Evolutionary conservation across 2,888 invertebrate genomes (phyloP).

Genomic region (Pollenia griseotomentosa): DNA sequence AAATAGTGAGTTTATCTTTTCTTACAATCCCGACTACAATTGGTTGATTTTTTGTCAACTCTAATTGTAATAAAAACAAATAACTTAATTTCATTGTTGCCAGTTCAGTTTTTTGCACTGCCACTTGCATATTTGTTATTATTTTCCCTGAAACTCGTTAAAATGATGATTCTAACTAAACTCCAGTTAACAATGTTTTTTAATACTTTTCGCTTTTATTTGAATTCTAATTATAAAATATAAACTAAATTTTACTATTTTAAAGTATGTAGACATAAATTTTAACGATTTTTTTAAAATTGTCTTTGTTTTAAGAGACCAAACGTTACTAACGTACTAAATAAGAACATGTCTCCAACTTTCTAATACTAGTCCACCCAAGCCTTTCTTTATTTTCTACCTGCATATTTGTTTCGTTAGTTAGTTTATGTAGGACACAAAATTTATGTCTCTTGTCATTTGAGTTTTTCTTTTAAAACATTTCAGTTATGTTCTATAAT

Average conservation of each 20-base stretch:
- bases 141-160: too few relatives aligned
- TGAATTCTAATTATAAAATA: too few relatives aligned
- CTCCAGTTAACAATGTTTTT: neutral
- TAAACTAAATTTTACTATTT: too few relatives aligned
- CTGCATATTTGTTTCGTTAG: constrained; percentile 24
- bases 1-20: too few relatives aligned
- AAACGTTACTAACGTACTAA: neutral
- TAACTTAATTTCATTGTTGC: too few relatives aligned
- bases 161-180: constrained; percentile 10
- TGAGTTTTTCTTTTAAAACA: neutral
- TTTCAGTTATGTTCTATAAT: constrained; percentile 51
- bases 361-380: neutral
- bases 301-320: neutral
- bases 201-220: neutral
- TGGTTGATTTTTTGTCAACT: too few relatives aligned
- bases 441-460: constrained; percentile 45
- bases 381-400: neutral
- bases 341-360: neutral
- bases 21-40: too few relatives aligned
- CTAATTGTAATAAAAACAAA: too few relatives aligned
- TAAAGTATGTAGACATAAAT: neutral
- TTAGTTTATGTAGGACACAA: neutral
- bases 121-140: too few relatives aligned
- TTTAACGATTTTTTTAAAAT: neutral
- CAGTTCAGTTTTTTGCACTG: too few relatives aligned